A percentile compares a stretch with the other conserved stretches of the same genome.
Conservation (phyloP, 2,888 invertebrate genomes). For the Pinctada fucata region DNA sequence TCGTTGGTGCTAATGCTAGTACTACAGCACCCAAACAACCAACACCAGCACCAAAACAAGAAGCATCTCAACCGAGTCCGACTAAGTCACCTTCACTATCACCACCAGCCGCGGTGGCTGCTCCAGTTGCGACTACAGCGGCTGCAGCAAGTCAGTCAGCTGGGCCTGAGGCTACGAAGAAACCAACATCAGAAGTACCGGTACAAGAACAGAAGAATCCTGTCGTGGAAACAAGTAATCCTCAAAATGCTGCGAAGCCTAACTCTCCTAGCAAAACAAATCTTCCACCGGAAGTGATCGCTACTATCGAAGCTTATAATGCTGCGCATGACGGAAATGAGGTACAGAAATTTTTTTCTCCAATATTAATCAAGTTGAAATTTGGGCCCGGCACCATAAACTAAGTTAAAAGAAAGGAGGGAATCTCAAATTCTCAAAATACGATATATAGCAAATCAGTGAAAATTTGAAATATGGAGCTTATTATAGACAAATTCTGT, state of each 20-base stretch:
- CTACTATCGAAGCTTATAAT: slow-evolving; percentile 15
- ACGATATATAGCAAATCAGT: no score
- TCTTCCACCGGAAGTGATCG: slow-evolving; percentile 18
- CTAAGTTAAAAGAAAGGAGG: no score
- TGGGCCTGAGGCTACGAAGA: not conserved
- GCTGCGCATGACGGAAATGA: not conserved
- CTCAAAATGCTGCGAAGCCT: not conserved
- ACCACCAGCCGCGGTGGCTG: not conserved
- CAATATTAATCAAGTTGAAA: no score
- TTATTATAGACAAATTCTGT: no score
- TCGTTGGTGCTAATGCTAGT: not conserved
- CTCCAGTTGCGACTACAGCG: not conserved
- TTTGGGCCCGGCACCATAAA: no score
- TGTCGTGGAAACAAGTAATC: not conserved
- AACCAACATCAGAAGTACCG: slow-evolving; percentile 4
- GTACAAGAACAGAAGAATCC: not conserved
- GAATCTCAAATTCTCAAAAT: no score
- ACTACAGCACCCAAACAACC: not conserved
- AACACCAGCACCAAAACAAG: not conserved
- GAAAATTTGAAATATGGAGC: no score
- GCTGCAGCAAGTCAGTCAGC: not conserved
- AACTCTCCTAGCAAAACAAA: not conserved
- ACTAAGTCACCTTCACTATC: not conserved
- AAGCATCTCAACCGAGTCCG: not conserved
- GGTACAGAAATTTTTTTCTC: no score